Evolutionary conservation across 1,140 invertebrate species (phyloP), one percentile per base, ranked within the genome.

Genomic region (Atta texana): DNA sequence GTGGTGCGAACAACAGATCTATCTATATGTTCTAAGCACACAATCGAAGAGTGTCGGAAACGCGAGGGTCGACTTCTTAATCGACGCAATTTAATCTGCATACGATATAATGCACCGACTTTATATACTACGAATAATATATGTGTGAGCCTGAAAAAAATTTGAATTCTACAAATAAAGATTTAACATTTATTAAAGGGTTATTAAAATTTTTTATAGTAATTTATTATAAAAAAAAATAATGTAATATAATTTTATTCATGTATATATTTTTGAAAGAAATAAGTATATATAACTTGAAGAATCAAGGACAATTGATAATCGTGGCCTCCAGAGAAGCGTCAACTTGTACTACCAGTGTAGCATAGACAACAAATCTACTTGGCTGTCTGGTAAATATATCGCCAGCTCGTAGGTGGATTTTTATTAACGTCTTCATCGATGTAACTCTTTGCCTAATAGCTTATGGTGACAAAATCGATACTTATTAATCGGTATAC

Each of bases 1-100:
- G 84, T 71, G 76, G 76, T 90, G 86, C 75, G 86, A 59, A 88
- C 89, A 88, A 88, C 89, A 86, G 85, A 91, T 90, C 89, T 90
- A 86, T 90, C 81, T 90, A 74, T 86, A 78, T 78, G 53, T 71
- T 34, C 28, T 16, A 24, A 51, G 53, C 66, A 61, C 53, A 89
- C 89, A 59, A 49, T 18, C 80, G 3, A 21, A 61, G 55, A 18
- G 64, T 71, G 49, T 53, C 28, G 66, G 39, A 49, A 61, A 57
- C 21, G 51, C 31, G 21, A 44, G 64, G 78, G 21, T 21, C 77
- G 44, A 16, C 16, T 28, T 71, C 64, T 59, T 71, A 44, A 71
- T 80, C 78, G 21, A 0, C 14, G 18, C 44, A 39, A 84, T 84
- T 61, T 51, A 84, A 84, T 84, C 71, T 74, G 55, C 69, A 82